A percentile compares a stretch with the other conserved stretches of the same genome.
Evolutionary conservation across 30 jellyfish, hydroid and myxozoan species (phyloP).

Genomic region (Cassiopea andromeda): DNA sequence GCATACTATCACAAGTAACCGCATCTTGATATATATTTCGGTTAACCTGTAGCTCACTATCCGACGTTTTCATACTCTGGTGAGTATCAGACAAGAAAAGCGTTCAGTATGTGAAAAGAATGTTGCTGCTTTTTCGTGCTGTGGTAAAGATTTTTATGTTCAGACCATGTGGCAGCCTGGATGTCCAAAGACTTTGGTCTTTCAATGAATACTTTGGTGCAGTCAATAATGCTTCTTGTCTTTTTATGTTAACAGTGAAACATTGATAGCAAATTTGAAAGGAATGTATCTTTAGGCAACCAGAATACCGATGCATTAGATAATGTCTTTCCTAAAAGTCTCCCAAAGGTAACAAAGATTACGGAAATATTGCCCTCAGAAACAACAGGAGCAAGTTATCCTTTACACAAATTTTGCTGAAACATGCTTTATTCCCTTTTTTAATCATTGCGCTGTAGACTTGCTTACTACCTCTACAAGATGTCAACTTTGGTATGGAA

Average conservation of each 20-base stretch:
- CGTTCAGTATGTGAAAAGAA: too few species aligned
- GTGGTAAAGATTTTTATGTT: too few species aligned
- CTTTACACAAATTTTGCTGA: neutral
- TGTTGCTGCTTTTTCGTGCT: too few species aligned
- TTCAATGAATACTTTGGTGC: neutral
- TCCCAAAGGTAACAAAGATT: constrained; percentile 13
- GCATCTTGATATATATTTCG: too few species aligned
- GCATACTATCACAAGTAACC: too few species aligned
- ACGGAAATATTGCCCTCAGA: constrained; percentile 27
- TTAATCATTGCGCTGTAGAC: neutral
- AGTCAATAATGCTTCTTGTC: neutral
- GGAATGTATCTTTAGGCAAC: constrained; percentile 23
- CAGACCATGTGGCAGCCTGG: neutral
- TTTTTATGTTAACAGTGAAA: constrained; percentile 18
- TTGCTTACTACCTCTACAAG: constrained; percentile 8
- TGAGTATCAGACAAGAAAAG: too few species aligned
- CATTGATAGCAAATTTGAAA: neutral
- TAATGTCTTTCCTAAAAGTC: constrained; percentile 13
- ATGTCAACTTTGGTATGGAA: neutral
- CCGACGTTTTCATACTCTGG: too few species aligned
- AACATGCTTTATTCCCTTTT: neutral
- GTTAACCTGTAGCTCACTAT: too few species aligned
- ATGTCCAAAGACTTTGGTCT: neutral
- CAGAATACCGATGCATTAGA: constrained; percentile 15
- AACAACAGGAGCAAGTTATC: neutral